phyloP scores from a whole-genome alignment of 1,140 invertebrate species.

The Formica exsecta region DNA sequence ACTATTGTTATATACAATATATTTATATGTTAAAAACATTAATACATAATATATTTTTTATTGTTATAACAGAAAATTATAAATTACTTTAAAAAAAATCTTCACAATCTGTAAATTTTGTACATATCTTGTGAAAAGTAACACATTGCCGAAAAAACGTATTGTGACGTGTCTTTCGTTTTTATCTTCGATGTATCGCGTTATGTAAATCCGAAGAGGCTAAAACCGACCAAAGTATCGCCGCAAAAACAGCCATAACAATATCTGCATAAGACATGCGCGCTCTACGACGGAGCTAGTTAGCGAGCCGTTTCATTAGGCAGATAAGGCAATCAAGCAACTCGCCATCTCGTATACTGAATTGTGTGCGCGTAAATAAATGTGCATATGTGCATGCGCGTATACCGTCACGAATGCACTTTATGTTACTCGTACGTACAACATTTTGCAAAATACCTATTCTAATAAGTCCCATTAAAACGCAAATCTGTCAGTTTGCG shows the following conservation, averaged over 20 bases:
- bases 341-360: slow-evolving; percentile 65
- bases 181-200: slow-evolving; percentile 6
- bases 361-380: slow-evolving; percentile 28
- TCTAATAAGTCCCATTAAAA: slow-evolving; percentile 65
- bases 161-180: background rate
- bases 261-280: slow-evolving; percentile 75
- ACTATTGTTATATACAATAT: too few species aligned
- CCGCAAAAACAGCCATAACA: slow-evolving; percentile 77
- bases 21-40: too few species aligned
- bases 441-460: slow-evolving; percentile 38
- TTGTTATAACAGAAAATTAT: background rate
- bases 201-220: slow-evolving; percentile 73
- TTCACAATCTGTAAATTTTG: background rate
- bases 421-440: slow-evolving; percentile 50
- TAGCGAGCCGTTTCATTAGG: slow-evolving; percentile 85
- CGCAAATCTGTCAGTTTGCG: slow-evolving; percentile 52
- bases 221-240: slow-evolving; percentile 59
- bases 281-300: slow-evolving; percentile 74
- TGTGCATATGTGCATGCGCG: background rate
- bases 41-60: too few species aligned
- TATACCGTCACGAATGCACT: slow-evolving; percentile 43
- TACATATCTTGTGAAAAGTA: background rate
- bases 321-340: slow-evolving; percentile 84
- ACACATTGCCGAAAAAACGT: background rate
- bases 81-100: background rate